A percentile compares a stretch with the other conserved stretches of the same genome.
These are phyloP conservation scores for Butorides virescens DNA, from an alignment of 2,113 vertebrate genomes.

Conservation along the genomic window DNA sequence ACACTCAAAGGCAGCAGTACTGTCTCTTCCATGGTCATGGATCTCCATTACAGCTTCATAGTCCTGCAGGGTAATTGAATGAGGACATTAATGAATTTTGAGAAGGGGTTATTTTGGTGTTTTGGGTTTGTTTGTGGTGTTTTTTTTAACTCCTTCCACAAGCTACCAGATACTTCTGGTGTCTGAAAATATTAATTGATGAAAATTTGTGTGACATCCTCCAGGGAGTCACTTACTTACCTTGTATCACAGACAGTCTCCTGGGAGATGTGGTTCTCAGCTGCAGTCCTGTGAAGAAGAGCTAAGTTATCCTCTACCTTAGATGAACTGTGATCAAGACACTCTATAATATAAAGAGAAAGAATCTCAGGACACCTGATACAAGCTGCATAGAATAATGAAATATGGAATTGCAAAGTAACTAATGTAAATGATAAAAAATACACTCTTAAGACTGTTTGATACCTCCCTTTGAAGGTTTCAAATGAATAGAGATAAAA, in stretches of 20 bases:
- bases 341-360: conserved; percentile 29
- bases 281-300: conserved; percentile 38
- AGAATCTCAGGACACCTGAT: conserved; percentile 29
- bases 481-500: conserved; percentile 41
- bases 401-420: conserved; percentile 26
- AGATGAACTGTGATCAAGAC: conserved; percentile 38
- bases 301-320: neutral
- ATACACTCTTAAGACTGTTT: conserved; percentile 24
- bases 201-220: neutral
- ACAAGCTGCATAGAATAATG: conserved; percentile 7
- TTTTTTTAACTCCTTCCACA: neutral
- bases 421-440: conserved; percentile 37
- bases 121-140: no score
- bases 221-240: conserved; percentile 5
- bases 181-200: neutral
- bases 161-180: neutral
- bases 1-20: neutral
- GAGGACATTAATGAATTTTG: neutral
- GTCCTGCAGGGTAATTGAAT: neutral
- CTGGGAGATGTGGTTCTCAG: neutral
- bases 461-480: conserved; percentile 40
- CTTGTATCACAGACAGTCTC: neutral
- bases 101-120: neutral
- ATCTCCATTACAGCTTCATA: neutral
- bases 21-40: neutral